Conservation (phyloP, 2,113 vertebrate genomes). For the Apistogramma diplotaenia region DNA sequence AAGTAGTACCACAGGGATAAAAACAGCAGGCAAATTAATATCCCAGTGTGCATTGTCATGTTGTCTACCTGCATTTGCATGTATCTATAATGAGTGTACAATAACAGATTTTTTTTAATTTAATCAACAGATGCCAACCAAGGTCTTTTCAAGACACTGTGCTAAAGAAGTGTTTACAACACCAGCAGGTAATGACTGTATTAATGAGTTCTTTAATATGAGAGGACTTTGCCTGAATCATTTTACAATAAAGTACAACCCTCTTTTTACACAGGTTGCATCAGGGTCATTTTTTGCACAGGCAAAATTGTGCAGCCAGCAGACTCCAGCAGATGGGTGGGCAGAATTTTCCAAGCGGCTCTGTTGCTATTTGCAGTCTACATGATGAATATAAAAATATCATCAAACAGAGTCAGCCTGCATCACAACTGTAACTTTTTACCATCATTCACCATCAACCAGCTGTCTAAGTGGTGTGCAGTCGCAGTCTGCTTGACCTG, state of each 20-base stretch:
- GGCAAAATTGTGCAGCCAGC: background rate
- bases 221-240: background rate
- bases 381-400: background rate
- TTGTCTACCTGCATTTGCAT: background rate
- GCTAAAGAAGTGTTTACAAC: background rate
- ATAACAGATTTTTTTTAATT: background rate
- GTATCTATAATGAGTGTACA: background rate
- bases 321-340: slow-evolving; percentile 7
- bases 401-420: background rate
- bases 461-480: slow-evolving; percentile 29
- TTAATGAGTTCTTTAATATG: background rate
- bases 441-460: slow-evolving; percentile 24
- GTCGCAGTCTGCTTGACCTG: slow-evolving; percentile 55
- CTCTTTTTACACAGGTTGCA: background rate
- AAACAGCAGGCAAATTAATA: background rate
- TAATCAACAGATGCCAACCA: slow-evolving; percentile 11
- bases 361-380: slow-evolving; percentile 32
- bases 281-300: background rate
- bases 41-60: background rate
- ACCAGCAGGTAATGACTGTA: slow-evolving; percentile 38
- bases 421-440: slow-evolving; percentile 13
- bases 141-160: background rate
- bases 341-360: background rate
- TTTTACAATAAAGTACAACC: background rate
- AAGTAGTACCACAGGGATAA: background rate